A percentile compares a stretch with the other conserved stretches of the same genome.
Conservation (phyloP, 2,888 invertebrate species). For the Heliconius charithonia region DNA sequence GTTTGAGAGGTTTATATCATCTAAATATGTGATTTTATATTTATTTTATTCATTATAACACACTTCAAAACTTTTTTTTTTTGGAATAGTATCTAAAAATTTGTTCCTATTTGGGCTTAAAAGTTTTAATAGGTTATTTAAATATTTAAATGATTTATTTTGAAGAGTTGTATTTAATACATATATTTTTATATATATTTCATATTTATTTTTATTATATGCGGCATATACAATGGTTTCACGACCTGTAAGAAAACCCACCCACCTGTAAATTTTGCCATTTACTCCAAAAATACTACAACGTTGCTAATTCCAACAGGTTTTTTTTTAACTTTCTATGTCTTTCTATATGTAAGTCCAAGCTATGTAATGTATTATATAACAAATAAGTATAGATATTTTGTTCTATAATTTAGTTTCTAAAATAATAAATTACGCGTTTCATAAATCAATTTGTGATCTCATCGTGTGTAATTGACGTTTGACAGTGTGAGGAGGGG, state of each 20-base stretch:
- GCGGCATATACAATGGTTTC: neutral
- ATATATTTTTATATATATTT: neutral
- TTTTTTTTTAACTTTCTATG: conserved; percentile 6
- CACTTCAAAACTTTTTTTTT: conserved; percentile 36
- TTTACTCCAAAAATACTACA: neutral
- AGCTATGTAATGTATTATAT: neutral
- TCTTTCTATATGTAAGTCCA: neutral
- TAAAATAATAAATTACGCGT: conserved; percentile 2
- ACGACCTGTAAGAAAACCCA: too few species aligned
- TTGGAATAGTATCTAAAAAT: too few species aligned
- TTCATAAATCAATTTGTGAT: conserved; percentile 57
- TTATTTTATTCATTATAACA: conserved; percentile 14
- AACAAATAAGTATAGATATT: conserved; percentile 8
- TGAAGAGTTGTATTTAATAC: neutral
- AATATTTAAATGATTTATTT: too few species aligned
- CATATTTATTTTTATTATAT: neutral
- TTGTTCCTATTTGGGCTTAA: neutral
- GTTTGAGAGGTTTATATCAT: conserved; percentile 6
- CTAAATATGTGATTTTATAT: conserved; percentile 13
- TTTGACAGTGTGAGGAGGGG: conserved; percentile 52
- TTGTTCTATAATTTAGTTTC: conserved; percentile 16
- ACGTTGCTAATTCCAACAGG: neutral
- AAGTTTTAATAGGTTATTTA: too few species aligned
- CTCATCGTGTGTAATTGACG: conserved; percentile 77
- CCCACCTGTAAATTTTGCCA: too few species aligned